phyloP scores from a whole-genome alignment of 2,113 vertebrate species.

The Bolborhynchus lineola region DNA sequence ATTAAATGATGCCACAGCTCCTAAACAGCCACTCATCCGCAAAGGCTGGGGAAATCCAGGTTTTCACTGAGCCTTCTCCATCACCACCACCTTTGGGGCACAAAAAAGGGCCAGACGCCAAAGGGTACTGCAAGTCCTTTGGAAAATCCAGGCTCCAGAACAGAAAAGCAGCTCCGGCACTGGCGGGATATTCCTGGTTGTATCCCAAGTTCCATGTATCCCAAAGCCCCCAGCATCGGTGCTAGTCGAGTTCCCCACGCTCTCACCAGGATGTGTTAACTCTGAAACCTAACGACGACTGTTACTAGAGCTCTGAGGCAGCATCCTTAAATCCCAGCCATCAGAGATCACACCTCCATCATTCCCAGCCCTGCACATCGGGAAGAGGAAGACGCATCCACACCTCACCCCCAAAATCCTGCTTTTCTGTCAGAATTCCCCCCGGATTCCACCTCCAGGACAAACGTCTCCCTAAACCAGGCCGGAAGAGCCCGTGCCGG shows the following conservation, averaged over 20 bases:
- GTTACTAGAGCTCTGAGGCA: accelerated
- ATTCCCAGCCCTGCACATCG: accelerated
- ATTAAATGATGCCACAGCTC: not conserved
- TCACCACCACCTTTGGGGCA: accelerated
- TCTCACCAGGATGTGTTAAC: accelerated
- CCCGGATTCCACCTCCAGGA: not conserved
- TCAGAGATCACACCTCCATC: accelerated
- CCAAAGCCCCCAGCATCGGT: accelerated
- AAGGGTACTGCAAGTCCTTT: accelerated
- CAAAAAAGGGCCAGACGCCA: not conserved
- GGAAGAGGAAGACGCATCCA: accelerated
- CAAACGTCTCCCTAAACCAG: accelerated
- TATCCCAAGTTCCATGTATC: accelerated
- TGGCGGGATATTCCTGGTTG: accelerated
- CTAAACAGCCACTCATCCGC: not conserved
- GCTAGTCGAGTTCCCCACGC: accelerated
- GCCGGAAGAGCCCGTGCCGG: not conserved
- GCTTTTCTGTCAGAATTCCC: not conserved
- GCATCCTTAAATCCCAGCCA: accelerated
- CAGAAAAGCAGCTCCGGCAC: not conserved
- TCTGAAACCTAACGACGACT: not conserved
- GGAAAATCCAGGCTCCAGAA: not conserved
- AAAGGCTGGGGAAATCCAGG: not conserved
- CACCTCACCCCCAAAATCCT: accelerated
- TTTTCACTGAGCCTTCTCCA: not conserved